Base-by-base conservation (phyloP, 2,797 vertebrate genomes). In the Gallinago stenura region DNA sequence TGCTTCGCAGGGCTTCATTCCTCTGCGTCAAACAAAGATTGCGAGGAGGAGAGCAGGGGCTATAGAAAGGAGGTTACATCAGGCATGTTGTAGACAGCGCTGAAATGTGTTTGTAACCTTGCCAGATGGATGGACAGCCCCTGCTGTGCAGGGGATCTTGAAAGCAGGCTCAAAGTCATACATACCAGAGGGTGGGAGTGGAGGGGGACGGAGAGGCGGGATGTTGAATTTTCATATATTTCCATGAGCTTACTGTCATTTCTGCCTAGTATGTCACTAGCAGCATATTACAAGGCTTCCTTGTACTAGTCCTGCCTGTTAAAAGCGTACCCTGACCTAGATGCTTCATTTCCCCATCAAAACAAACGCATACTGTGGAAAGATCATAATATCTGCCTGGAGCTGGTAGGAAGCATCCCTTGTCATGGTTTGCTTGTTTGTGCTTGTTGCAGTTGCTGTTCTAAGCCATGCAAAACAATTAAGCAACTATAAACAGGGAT, bases 111-210 rank as follows among this genome's bases (percentile, higher is more conserved):
- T 95, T 96, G 92, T 94, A 93, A 83, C 93, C 89, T 90, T 94
- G 96, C 95, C 96, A 97, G 93, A 96, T 90, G 94, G 95, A 97
- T 83, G 94, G 93, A 89, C 86, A 80, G 85, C 75, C 89, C 72
- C 87, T 78, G 56, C 90, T 43, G 12, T 78, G 83, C 46, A 41
- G 93, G 93, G 80, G 31, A 68, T 90, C 75, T 60, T 1, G 0
- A 78, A 94, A 92, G 82, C 88, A 93, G 70, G 92, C 93, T 92
- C 87, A 37, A 86, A 93, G 64, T 88, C 71, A 53, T 91, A 30
- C n/a, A 81, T 73, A 95, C 69, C 43, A 83, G 93, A 65, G 94
- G 71, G 90, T 45, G 60, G 83, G 70, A 93, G 69, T 50, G 77
- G 83, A 58, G 45, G 71, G 83, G 56, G 26, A 83, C 3, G 15